These are phyloP conservation scores for Rhingia rostrata DNA, from an alignment of 2,888 invertebrate species.

Conservation along the genomic window DNA sequence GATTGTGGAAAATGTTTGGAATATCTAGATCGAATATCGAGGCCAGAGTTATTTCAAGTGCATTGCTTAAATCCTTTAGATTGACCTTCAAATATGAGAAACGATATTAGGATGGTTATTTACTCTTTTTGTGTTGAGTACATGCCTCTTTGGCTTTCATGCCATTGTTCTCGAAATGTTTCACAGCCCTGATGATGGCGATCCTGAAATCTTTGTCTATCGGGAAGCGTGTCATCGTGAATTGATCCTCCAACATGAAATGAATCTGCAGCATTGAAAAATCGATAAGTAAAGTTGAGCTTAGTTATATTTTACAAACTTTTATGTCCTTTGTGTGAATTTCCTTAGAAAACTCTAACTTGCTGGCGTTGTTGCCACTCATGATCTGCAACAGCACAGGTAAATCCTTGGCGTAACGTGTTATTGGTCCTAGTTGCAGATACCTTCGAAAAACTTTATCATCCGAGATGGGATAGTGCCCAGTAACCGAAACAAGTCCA, in stretches of 20 bases:
- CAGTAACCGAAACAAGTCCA: constrained; percentile 85
- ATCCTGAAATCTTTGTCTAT: constrained; percentile 78
- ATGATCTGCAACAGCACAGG: constrained; percentile 86
- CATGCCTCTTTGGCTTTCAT: constrained; percentile 68
- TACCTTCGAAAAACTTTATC: constrained; percentile 84
- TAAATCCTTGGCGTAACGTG: constrained; percentile 91
- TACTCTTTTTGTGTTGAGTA: background rate
- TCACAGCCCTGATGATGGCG: constrained; percentile 78
- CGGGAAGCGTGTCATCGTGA: constrained; percentile 76
- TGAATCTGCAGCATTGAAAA: constrained; percentile 75
- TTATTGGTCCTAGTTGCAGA: constrained; percentile 88
- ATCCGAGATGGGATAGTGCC: constrained; percentile 85
- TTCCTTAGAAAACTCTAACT: constrained; percentile 84
- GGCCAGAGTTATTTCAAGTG: constrained; percentile 63
- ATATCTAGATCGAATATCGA: constrained; percentile 66
- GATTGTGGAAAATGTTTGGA: constrained; percentile 63
- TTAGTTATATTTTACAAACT: constrained; percentile 78
- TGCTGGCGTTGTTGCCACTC: constrained; percentile 83
- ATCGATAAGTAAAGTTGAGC: background rate
- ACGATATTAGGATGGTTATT: background rate
- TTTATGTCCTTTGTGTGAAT: constrained; percentile 83
- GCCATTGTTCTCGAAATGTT: constrained; percentile 78
- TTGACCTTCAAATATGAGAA: constrained; percentile 39
- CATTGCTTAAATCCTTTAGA: constrained; percentile 35
- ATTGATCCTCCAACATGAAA: constrained; percentile 77